Base-by-base conservation (phyloP, 2,113 vertebrate species). In the Embiotoca jacksoni region DNA sequence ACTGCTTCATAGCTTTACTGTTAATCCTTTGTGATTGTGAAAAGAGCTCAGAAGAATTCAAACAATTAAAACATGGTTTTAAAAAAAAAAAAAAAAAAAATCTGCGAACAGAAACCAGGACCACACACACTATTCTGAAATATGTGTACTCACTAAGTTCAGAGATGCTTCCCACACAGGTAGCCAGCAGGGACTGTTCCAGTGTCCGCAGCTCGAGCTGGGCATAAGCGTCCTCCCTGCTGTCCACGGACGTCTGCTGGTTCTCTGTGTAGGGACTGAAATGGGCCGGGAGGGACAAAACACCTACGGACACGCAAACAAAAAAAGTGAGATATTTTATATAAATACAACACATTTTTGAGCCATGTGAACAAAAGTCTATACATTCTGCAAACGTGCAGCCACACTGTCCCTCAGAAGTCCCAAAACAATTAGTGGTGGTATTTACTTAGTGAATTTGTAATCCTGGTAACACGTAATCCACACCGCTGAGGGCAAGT, bases 111-210 rank as follows among this genome's bases (percentile, higher is more conserved):
- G 9, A 33, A 44, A 52, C 30, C n/a, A 37, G 5, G 39, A 71
- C 11, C 16, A 33, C 58, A 71, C 10, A 54, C 30, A 31, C 44
- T 10, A 44, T 4, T 39, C 33, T 72, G 36, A 9, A 7, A 31
- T 37, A 4, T 0, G 6, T n/a, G 6, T 39, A 97, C 98, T 98
- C 83, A 99, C 98, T 99, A 81, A 99, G 95, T 52, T 99, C 98
- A 0, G 98, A 99, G 93, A 99, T 99, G 96, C 96, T 99, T 81
- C 98, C 98, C 52, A 99, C 98, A 0, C 98, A 99, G 0, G 98
- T 99, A 53, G 98, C 98, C 89, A 99, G 92, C 71, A 99, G 94
- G 14, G 98, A 97, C 89, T 99, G 98, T 86, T 99, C 98, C 92
- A 99, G 92, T 0, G 98, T 99, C 35, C 98, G 95, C n/a, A 99